Conservation (phyloP, 2,113 vertebrate species). For the Coreoperca whiteheadi region DNA sequence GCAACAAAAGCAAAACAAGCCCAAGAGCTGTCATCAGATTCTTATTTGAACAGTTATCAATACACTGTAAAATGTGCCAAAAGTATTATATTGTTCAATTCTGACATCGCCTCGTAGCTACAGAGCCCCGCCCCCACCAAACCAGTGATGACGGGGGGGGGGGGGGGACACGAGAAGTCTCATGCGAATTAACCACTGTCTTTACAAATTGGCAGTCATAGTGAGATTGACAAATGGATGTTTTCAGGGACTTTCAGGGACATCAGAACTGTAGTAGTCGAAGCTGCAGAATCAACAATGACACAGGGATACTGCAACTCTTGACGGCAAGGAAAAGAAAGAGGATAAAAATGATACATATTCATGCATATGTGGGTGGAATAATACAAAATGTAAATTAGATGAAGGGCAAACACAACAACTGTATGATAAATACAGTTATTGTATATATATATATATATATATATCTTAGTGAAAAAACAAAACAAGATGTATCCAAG, state of each 20-base stretch:
- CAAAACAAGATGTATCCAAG: neutral
- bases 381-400: constrained; percentile 69
- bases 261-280: neutral
- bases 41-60: neutral
- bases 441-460: constrained; percentile 44
- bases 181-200: neutral
- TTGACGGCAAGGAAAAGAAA: constrained; percentile 19
- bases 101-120: neutral
- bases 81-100: neutral
- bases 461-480: constrained; percentile 30
- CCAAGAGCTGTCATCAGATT: neutral
- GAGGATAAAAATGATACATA: constrained; percentile 64
- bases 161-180: too few species aligned
- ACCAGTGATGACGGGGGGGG: neutral
- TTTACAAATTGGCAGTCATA: neutral
- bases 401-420: constrained; percentile 57
- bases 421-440: constrained; percentile 35
- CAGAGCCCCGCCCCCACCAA: neutral
- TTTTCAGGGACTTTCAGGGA: constrained; percentile 1
- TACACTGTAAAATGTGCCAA: neutral
- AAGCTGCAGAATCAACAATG: constrained; percentile 18
- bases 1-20: neutral
- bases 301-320: constrained; percentile 32
- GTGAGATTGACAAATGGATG: neutral
- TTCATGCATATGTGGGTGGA: constrained; percentile 74